These are phyloP conservation scores for Neotoma lepida DNA, from an alignment of 2,113 vertebrate species.

Conservation along the genomic window DNA sequence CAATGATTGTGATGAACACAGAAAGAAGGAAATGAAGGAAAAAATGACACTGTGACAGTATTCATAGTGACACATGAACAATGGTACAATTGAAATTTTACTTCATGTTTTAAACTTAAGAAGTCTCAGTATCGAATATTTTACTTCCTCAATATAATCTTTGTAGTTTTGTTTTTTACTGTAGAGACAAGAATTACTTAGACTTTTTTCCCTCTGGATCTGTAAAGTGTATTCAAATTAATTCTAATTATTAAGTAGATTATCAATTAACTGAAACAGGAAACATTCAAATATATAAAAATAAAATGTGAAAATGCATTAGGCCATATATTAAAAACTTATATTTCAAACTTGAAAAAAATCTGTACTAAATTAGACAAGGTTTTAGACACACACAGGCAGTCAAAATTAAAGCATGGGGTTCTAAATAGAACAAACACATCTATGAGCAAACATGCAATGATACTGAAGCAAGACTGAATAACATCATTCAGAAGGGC, in stretches of 20 bases:
- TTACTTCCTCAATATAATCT: background rate
- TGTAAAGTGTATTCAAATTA: background rate
- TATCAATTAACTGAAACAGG: background rate
- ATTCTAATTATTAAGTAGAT: background rate
- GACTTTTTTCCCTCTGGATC: background rate
- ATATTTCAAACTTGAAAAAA: background rate
- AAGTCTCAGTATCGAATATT: background rate
- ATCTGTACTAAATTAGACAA: background rate
- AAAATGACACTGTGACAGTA: background rate
- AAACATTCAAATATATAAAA: background rate
- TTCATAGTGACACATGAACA: background rate
- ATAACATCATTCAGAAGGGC: background rate
- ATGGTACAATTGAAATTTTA: background rate
- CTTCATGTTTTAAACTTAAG: background rate
- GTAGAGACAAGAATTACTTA: background rate
- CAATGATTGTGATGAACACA: background rate
- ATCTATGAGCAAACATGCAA: background rate
- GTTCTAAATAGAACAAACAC: background rate
- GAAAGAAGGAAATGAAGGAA: background rate
- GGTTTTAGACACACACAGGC: background rate
- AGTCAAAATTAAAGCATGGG: background rate
- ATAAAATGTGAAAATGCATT: background rate
- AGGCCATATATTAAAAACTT: background rate
- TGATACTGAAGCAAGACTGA: background rate
- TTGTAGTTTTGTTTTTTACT: background rate